Evolutionary conservation across 2,797 vertebrate species (phyloP).

Genomic region (Intellagama lesueurii): DNA sequence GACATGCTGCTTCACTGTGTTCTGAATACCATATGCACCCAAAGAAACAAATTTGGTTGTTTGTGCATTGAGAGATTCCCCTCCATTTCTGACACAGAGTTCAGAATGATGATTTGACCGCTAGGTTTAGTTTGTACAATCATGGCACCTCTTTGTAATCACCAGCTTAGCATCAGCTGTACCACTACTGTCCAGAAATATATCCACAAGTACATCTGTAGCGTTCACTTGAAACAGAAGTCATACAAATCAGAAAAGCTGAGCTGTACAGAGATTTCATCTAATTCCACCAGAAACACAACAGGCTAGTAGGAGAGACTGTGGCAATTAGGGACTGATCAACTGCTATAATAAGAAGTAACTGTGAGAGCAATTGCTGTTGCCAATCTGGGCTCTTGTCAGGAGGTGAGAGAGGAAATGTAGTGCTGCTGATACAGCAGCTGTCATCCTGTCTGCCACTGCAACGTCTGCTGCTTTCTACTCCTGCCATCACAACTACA

Average conservation of each 20-base stretch:
- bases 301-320: not conserved
- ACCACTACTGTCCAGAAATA: not conserved
- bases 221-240: not conserved
- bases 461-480: constrained; percentile 14
- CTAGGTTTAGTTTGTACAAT: not conserved
- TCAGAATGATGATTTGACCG: not conserved
- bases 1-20: not conserved
- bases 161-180: not conserved
- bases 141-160: not conserved
- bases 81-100: not conserved
- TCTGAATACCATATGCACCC: not conserved
- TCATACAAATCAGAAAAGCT: not conserved
- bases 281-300: too few relatives aligned
- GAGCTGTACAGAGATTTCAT: not conserved
- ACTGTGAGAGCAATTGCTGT: not conserved
- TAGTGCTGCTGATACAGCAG: rapidly evolving
- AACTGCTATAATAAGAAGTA: not conserved
- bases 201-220: not conserved
- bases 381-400: rapidly evolving
- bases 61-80: not conserved
- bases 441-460: not conserved
- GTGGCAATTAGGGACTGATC: not conserved
- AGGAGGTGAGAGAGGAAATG: not conserved
- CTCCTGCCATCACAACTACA: rapidly evolving
- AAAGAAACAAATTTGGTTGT: not conserved